Evolutionary conservation across 2,888 invertebrate genomes (phyloP).

Genomic region (Spodoptera littoralis): DNA sequence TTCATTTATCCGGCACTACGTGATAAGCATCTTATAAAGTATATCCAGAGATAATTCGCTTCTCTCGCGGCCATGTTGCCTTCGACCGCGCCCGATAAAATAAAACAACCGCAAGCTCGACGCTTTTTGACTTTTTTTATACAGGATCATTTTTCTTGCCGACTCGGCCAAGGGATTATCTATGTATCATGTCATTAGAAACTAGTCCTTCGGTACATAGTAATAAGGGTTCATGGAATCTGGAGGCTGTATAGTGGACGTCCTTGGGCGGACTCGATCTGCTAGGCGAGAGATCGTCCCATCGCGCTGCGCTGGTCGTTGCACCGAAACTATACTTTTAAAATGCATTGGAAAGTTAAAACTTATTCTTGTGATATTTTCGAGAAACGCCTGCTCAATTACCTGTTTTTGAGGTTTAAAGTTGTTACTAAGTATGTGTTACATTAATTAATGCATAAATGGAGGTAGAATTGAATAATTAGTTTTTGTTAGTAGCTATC

Average conservation of each 20-base stretch:
- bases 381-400: slow-evolving; percentile 57
- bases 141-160: slow-evolving; percentile 89
- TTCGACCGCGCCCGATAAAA: slow-evolving; percentile 79
- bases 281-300: slow-evolving; percentile 87
- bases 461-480: slow-evolving; percentile 3
- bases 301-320: slow-evolving; percentile 85
- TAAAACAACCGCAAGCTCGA: slow-evolving; percentile 84
- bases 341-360: slow-evolving; percentile 88
- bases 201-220: slow-evolving; percentile 58
- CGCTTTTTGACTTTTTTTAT: slow-evolving; percentile 84
- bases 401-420: slow-evolving; percentile 33
- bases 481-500: neutral
- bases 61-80: slow-evolving; percentile 84
- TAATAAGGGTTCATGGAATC: slow-evolving; percentile 66
- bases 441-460: slow-evolving; percentile 9
- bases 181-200: slow-evolving; percentile 57
- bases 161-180: slow-evolving; percentile 79
- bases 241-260: slow-evolving; percentile 83
- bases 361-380: slow-evolving; percentile 76
- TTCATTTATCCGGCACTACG: slow-evolving; percentile 54
- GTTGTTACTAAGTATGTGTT: slow-evolving; percentile 20
- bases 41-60: slow-evolving; percentile 83
- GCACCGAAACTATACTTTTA: slow-evolving; percentile 85
- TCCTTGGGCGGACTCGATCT: slow-evolving; percentile 89
- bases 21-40: slow-evolving; percentile 75